A percentile compares a stretch with the other conserved stretches of the same genome.
phyloP scores from a whole-genome alignment of 2,113 vertebrate species.

The Epinephelus lanceolatus region DNA sequence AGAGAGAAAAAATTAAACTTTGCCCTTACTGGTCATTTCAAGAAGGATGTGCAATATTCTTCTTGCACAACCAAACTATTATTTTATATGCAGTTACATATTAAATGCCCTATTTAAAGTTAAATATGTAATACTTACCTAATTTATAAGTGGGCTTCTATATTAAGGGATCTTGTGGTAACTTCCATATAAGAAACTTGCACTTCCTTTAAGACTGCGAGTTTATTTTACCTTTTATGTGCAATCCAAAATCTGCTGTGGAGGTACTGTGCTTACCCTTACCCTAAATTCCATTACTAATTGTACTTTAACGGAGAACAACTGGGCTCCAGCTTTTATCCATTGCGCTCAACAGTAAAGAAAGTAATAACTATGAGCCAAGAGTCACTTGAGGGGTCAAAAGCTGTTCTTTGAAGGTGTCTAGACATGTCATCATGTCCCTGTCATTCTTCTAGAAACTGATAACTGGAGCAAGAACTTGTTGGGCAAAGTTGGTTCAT shows the following conservation, averaged over 20 bases:
- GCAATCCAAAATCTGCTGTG: not conserved
- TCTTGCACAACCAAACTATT: not conserved
- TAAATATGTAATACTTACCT: not conserved
- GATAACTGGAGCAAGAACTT: not conserved
- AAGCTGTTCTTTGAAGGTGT: not conserved
- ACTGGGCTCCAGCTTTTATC: not conserved
- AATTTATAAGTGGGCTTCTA: not conserved
- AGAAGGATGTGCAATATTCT: too few species aligned
- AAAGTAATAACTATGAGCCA: not conserved
- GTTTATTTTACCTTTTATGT: not conserved
- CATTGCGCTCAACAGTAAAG: not conserved
- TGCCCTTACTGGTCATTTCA: not conserved
- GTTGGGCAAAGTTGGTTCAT: not conserved
- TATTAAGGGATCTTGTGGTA: not conserved
- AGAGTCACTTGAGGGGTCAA: not conserved
- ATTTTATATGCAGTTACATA: not conserved
- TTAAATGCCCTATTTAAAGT: not conserved
- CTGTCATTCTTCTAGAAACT: not conserved
- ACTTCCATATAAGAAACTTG: not conserved
- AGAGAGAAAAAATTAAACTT: not conserved
- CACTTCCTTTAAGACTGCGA: not conserved
- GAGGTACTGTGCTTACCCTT: not conserved
- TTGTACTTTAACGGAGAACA: not conserved
- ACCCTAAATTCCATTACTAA: not conserved
- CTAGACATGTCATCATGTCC: not conserved